A percentile compares a stretch with the other conserved stretches of the same genome.
These are phyloP conservation scores for Adoxophyes honmai DNA, from an alignment of 1,140 invertebrate species.

Conservation along the genomic window DNA sequence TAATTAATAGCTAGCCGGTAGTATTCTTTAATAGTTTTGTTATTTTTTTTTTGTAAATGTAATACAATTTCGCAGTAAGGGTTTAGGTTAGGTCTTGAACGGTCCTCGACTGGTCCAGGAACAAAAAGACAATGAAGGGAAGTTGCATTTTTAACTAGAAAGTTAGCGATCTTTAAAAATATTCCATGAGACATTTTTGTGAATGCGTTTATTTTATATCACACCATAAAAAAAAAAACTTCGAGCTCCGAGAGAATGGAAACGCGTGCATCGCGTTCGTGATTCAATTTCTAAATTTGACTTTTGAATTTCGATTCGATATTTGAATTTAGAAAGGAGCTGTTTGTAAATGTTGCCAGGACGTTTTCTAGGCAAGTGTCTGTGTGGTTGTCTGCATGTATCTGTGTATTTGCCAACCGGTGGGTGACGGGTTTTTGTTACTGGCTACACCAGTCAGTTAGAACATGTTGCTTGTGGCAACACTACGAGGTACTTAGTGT, in stretches of 20 bases:
- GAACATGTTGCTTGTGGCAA: conserved; percentile 12
- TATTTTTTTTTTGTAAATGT: conserved; percentile 71
- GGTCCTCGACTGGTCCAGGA: conserved; percentile 64
- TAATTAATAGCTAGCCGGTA: conserved; percentile 71
- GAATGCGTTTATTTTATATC: not conserved
- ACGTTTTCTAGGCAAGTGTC: conserved; percentile 33
- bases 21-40: conserved; percentile 74
- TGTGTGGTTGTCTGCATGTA: conserved; percentile 56
- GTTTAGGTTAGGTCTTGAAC: conserved; percentile 67
- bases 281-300: conserved; percentile 19
- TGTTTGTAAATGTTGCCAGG: conserved; percentile 30
- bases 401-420: conserved; percentile 38
- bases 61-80: conserved; percentile 65
- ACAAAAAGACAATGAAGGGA: conserved; percentile 74
- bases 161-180: conserved; percentile 31
- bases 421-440: not conserved
- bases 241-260: not conserved
- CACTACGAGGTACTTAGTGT: conserved; percentile 14
- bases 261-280: conserved; percentile 1
- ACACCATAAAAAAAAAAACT: not conserved
- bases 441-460: not conserved
- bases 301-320: conserved; percentile 8
- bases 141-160: conserved; percentile 66
- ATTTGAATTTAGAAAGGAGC: conserved; percentile 18
- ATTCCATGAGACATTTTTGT: conserved; percentile 30